These are phyloP conservation scores for Oceanodroma tethys DNA, from an alignment of 2,113 vertebrate genomes.

Conservation along the genomic window DNA sequence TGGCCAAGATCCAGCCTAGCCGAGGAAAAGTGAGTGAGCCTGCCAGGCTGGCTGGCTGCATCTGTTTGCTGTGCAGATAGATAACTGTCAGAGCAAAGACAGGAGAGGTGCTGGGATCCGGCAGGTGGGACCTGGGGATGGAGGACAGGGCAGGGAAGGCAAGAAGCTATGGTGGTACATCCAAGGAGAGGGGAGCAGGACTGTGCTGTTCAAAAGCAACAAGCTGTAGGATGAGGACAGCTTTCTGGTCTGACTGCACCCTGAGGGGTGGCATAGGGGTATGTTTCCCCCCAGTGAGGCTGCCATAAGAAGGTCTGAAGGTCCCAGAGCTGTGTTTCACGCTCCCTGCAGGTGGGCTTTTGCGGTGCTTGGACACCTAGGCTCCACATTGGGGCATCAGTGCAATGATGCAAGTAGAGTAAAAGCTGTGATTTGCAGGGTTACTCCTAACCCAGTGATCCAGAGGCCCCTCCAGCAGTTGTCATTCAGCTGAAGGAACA, in stretches of 20 bases:
- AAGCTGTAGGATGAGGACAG: not conserved
- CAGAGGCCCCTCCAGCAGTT: not conserved
- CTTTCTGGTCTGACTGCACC: not conserved
- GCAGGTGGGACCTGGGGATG: not conserved
- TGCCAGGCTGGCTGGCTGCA: not conserved
- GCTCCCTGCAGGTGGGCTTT: not conserved
- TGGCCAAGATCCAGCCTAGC: not conserved
- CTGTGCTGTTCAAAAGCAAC: not conserved
- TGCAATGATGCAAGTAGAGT: not conserved
- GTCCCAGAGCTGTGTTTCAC: not conserved
- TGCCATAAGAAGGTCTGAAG: not conserved
- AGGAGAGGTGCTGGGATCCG: not conserved
- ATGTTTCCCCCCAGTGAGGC: fast-evolving
- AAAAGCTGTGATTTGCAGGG: not conserved
- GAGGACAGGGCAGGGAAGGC: not conserved
- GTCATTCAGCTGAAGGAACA: not conserved
- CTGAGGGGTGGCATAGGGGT: not conserved
- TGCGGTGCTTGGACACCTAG: not conserved
- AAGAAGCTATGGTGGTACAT: not conserved
- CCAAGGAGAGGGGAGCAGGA: not conserved
- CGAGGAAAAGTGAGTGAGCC: not conserved
- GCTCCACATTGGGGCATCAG: not conserved
- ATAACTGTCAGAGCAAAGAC: not conserved
- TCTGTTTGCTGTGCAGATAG: fast-evolving
- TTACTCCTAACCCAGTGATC: not conserved